Evolutionary conservation across 2,888 invertebrate genomes (phyloP), one percentile per base, ranked within the genome.

Genomic region (Heliconius aoede): DNA sequence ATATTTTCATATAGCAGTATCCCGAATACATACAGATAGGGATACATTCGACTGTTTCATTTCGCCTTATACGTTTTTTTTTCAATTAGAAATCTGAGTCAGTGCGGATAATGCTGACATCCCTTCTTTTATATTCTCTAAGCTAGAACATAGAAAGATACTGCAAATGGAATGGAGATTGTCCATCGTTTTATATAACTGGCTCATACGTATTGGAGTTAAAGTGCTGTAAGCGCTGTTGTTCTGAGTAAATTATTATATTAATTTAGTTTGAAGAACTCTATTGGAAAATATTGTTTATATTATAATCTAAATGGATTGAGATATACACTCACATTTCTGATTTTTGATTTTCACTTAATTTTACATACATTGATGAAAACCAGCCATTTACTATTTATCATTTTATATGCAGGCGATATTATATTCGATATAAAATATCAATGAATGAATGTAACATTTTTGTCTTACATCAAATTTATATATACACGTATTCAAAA

Each of bases 111-210:
- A 60, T 72, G 58, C 72, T 72, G 72, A 72, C 26, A 40, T 40
- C 72, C 32, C 36, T 72, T 60, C 72, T 72, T 71, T 71, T 60
- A 72, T 36, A 72, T 60, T 60, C 72, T 72, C 60, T 72, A 21
- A 60, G 36, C 72, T 72, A 58, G 58, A 72, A 72, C 71, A 76
- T 71, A 71, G 84, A 84, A 81, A 88, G 85, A 89, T 91, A 91
- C 87, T 91, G 90, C 90, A 90, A 91, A 91, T 91, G 88, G 88
- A 91, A 90, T 86, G 83, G 88, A 87, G 85, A 88, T 86, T 83
- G 84, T 84, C 81, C 83, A 81, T 83, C 80, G 82, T 81, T 78
- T 79, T 77, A 76, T 80, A 79, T 82, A 81, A 82, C 78, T 77
- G 81, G 79, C 72, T 77, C 77, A 71, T 77, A 72, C 68, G 74